Conservation (phyloP, 2,888 invertebrate genomes). For the Anthrax anthrax region DNA sequence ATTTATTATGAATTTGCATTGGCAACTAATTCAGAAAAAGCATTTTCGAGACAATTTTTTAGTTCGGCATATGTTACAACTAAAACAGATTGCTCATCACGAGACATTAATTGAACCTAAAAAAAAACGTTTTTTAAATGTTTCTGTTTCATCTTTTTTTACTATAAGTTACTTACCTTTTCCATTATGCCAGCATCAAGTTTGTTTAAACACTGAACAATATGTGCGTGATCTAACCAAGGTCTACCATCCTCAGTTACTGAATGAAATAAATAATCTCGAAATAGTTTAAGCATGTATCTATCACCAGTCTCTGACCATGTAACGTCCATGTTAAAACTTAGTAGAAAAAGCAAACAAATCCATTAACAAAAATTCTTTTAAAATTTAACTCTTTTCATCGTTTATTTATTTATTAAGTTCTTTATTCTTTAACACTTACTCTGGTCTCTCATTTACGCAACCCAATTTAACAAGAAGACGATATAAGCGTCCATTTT, state of each 20-base stretch:
- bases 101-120: conserved; percentile 88
- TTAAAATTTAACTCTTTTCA: too few species aligned
- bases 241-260: conserved; percentile 84
- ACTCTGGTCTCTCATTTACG: conserved; percentile 95
- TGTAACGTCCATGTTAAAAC: conserved; percentile 78
- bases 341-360: conserved; percentile 22
- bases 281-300: conserved; percentile 94
- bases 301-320: conserved; percentile 99
- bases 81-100: conserved; percentile 91
- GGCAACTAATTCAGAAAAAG: conserved; percentile 63
- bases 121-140: conserved; percentile 10
- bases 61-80: conserved; percentile 92
- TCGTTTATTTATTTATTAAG: too few species aligned
- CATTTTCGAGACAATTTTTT: conserved; percentile 85
- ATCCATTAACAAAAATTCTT: too few species aligned
- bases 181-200: conserved; percentile 68
- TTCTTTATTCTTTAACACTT: conserved; percentile 29
- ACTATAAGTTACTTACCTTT: conserved; percentile 41
- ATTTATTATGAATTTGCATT: conserved; percentile 26
- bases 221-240: conserved; percentile 93
- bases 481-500: conserved; percentile 85
- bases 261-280: conserved; percentile 95
- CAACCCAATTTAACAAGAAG: conserved; percentile 81
- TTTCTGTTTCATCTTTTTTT: too few species aligned
- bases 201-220: conserved; percentile 87